phyloP scores from a whole-genome alignment of 2,113 vertebrate species.

The Isurus oxyrinchus region DNA sequence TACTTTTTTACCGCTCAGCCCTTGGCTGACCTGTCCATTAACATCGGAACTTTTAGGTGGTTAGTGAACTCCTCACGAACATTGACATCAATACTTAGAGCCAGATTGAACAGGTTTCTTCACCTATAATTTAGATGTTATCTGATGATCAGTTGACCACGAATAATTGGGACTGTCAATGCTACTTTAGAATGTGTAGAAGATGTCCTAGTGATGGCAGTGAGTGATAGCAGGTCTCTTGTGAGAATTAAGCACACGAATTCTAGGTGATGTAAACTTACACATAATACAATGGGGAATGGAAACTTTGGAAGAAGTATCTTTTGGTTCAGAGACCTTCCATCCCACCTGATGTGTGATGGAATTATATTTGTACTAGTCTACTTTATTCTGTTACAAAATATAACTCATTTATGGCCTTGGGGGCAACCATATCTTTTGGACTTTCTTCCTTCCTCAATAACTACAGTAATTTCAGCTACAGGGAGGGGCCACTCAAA shows the following conservation, averaged over 20 bases:
- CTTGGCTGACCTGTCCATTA: neutral
- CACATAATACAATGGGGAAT: neutral
- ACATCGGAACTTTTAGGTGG: too few relatives aligned
- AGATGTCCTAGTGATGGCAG: neutral
- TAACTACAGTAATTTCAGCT: neutral
- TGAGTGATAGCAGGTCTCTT: neutral
- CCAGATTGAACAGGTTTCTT: neutral
- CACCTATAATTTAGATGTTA: neutral
- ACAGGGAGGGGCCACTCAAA: neutral
- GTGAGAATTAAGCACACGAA: neutral
- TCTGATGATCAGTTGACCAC: neutral
- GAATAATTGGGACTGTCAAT: neutral
- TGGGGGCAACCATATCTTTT: neutral
- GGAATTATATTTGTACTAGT: neutral
- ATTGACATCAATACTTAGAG: neutral
- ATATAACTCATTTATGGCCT: neutral
- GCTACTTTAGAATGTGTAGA: neutral
- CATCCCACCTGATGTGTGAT: neutral
- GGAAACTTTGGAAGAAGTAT: neutral
- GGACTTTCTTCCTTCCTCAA: neutral
- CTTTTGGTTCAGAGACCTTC: neutral
- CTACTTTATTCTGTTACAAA: neutral
- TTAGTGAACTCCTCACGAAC: too few relatives aligned
- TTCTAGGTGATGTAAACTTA: neutral
- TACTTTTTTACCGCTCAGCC: neutral